phyloP scores from a whole-genome alignment of 1,140 invertebrate species.

The Oryctes rhinoceros region DNA sequence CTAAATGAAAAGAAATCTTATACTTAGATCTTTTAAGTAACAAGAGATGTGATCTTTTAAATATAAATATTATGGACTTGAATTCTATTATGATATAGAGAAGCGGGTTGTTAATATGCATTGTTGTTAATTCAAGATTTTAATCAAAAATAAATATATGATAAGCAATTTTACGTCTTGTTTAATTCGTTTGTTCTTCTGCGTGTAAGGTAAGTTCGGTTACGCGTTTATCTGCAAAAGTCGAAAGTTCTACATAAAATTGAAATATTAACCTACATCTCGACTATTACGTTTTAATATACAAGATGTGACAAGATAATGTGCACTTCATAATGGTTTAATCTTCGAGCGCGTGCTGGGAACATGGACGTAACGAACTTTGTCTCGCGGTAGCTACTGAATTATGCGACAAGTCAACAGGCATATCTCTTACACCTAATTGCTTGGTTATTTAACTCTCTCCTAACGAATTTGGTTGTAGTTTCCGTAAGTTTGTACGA shows the following conservation, averaged over 20 bases:
- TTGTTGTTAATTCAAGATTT: background rate
- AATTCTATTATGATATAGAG: background rate
- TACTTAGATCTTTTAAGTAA: background rate
- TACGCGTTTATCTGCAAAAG: too few relatives aligned
- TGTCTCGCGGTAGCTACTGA: background rate
- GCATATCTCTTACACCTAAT: background rate
- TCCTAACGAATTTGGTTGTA: background rate
- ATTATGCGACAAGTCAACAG: background rate
- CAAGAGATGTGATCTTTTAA: too few relatives aligned
- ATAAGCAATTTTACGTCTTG: background rate
- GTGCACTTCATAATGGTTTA: background rate
- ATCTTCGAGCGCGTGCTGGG: background rate
- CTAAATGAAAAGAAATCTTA: background rate
- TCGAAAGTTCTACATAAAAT: too few relatives aligned
- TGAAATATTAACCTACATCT: too few relatives aligned
- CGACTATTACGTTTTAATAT: background rate
- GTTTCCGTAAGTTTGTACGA: background rate
- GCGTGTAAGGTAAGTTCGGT: background rate
- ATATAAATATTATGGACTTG: too few relatives aligned
- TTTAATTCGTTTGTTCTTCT: background rate
- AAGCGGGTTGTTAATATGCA: background rate
- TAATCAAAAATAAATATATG: background rate
- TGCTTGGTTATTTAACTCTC: constrained; percentile 3
- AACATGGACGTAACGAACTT: background rate
- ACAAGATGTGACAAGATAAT: background rate